Evolutionary conservation across 2,888 invertebrate species (phyloP), one percentile per base, ranked within the genome.

Genomic region (Mythimna impura): DNA sequence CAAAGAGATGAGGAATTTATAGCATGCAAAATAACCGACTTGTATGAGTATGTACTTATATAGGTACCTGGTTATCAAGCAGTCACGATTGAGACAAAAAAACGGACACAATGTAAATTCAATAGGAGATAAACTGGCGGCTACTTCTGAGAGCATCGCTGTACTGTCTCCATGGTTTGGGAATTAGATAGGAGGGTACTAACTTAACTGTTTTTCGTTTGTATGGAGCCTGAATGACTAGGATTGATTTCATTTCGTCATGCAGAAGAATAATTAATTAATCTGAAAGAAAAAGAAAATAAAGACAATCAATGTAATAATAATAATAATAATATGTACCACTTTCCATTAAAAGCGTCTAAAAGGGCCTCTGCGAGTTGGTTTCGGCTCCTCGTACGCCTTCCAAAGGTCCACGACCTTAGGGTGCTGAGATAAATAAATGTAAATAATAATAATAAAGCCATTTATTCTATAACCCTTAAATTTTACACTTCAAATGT

Each of bases 21-120:
- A 84, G 81, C 78, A 83, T 85, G 85, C 85, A 85, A 86, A 86
- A 88, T 85, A 86, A 86, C 81, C 77, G 68, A 66, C 22, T 75
- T 67, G 68, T 76, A 77, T 73, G 65, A 72, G 68, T 77, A 76
- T 69, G 65, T 73, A 69, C 40, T 61, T 72, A 61, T 30, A 22
- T 57, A 63, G 34, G n/a, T 68, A 62, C 71, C 71, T 76, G 80
- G 86, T 87, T 84, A 85, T 83, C 72, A 77, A 82, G 82, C 85
- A 72, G 89, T 91, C 90, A 90, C 88, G 89, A 87, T 69, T 76
- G 73, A 60, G 52, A 79, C 84, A 89, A 91, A 92, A 73, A 91
- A 86, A 85, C 6, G 47, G 64, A 47, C 78, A 84, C 88, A 88
- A 90, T 91, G 90, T 89, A 89, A 91, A 92, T 92, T 90, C 89